Conservation (phyloP, 2,797 vertebrate genomes). For the Hydrophis major region DNA sequence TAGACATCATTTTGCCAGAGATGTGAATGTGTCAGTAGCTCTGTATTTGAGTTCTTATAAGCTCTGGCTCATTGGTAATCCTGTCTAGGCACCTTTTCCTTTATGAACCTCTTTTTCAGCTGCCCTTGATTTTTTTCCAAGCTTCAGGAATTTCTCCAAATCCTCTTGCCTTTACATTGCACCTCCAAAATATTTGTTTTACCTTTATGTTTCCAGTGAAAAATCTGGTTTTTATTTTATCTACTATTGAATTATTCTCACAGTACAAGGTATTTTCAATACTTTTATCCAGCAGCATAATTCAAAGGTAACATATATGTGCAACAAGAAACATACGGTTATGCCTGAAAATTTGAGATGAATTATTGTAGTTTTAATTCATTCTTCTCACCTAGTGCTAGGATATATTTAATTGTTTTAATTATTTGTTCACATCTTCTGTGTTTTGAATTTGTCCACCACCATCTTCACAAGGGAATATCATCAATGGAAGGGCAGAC, state of each 20-base stretch:
- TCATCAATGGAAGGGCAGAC: slow-evolving; percentile 46
- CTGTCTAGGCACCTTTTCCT: not conserved
- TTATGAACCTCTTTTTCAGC: not conserved
- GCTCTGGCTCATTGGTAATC: not conserved
- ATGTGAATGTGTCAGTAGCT: not conserved
- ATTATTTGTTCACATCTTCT: not conserved
- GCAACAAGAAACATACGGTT: not conserved
- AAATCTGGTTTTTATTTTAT: not conserved
- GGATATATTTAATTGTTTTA: not conserved
- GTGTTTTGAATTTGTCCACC: slow-evolving; percentile 29
- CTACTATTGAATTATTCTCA: not conserved
- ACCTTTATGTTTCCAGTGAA: not conserved
- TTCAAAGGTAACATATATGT: not conserved
- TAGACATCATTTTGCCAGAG: not conserved
- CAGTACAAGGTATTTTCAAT: not conserved
- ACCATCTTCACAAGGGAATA: slow-evolving; percentile 21
- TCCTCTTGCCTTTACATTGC: not conserved
- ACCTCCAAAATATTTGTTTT: not conserved
- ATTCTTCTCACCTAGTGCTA: not conserved
- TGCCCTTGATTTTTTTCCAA: not conserved
- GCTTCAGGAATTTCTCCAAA: not conserved
- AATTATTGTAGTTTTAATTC: not conserved
- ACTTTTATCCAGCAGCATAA: not conserved
- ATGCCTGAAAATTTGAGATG: not conserved
- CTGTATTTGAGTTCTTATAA: not conserved